Evolutionary conservation across 2,888 invertebrate genomes (phyloP).

Genomic region (Dryadula phaetusa): DNA sequence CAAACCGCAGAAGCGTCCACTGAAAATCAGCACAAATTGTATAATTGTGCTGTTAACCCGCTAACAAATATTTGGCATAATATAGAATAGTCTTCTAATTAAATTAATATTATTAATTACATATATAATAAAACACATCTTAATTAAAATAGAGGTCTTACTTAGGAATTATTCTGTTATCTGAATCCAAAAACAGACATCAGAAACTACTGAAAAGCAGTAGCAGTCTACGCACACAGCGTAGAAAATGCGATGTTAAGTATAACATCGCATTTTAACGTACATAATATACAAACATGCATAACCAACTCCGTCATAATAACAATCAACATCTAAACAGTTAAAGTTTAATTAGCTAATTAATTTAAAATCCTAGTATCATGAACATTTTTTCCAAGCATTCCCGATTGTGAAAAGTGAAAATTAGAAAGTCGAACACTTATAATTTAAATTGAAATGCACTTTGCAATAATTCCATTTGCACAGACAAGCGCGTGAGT

Average conservation of each 20-base stretch:
- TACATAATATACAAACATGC: not conserved
- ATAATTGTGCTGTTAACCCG: conserved; percentile 36
- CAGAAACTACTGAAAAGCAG: no score
- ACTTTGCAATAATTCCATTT: conserved; percentile 70
- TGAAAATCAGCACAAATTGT: conserved; percentile 42
- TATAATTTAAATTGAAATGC: conserved; percentile 61
- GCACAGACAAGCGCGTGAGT: conserved; percentile 58
- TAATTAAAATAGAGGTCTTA: no score
- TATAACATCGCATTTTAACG: no score
- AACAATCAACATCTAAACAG: not conserved
- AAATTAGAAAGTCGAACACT: conserved; percentile 59
- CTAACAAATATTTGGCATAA: conserved; percentile 12
- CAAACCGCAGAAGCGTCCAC: conserved; percentile 41
- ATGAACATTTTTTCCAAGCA: conserved; percentile 22
- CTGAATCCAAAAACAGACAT: no score
- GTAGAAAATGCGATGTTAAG: no score
- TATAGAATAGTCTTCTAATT: not conserved
- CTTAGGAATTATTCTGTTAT: no score
- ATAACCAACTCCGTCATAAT: not conserved
- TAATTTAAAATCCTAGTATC: not conserved
- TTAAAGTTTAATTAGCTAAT: not conserved
- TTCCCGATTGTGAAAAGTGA: conserved; percentile 43
- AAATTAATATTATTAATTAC: not conserved
- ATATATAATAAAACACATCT: no score
- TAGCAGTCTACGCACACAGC: no score